Conservation (phyloP, 1,140 invertebrate species). For the Scylla paramamosain region DNA sequence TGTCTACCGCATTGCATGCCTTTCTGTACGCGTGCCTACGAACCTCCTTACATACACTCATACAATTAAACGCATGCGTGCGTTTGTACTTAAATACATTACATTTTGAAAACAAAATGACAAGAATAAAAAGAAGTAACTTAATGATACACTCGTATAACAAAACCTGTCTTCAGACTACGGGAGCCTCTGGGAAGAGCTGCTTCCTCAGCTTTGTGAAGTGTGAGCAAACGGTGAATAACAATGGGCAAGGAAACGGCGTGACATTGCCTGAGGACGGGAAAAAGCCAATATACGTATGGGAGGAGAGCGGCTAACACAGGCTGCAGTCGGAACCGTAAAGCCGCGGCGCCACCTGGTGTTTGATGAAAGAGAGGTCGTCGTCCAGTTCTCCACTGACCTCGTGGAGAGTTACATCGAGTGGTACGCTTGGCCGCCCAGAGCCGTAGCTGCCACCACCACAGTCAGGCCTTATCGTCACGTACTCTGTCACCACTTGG, state of each 20-base stretch:
- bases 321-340: background rate
- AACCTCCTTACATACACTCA: background rate
- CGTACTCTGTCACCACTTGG: conserved; percentile 48
- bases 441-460: background rate
- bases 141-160: background rate
- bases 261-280: no score
- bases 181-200: no score
- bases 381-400: background rate
- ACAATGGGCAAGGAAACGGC: no score
- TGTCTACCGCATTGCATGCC: background rate
- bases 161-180: no score
- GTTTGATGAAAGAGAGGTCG: background rate
- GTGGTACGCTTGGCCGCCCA: background rate
- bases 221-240: no score
- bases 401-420: background rate
- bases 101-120: background rate
- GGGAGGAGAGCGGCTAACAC: no score
- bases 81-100: background rate
- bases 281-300: no score
- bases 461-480: conserved; percentile 39
- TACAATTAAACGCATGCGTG: background rate
- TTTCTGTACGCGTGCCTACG: no score
- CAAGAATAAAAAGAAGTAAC: background rate
- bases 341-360: background rate
- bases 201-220: no score